Evolutionary conservation across 2,797 vertebrate species (phyloP), one percentile per base, ranked within the genome.

Genomic region (Furcifer pardalis): DNA sequence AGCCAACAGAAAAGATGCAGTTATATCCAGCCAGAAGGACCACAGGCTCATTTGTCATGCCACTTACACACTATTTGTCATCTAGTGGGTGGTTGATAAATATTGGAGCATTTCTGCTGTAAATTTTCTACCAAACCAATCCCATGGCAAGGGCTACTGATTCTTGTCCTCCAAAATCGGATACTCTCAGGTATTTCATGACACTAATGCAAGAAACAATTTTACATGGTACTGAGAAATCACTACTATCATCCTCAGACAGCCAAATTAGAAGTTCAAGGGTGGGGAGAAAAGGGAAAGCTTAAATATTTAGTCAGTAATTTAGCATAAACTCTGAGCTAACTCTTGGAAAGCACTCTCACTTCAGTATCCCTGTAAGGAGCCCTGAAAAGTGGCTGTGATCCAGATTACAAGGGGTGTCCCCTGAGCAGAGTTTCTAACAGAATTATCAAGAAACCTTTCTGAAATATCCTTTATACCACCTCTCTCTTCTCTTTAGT

Each of bases 281-380:
- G 77, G 30, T 56, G 19, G 52, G 13, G 19, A 27, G 88, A 86
- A 88, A 65, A 83, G 27, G 59, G 90, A 92, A 89, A 56, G 79
- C 85, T 94, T 95, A 91, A 95, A 95, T 96, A 95, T 94, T 96
- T 95, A 90, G 95, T 94, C 86, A 90, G 88, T 7, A 68, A 71
- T 77, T 91, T 89, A 83, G 83, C 90, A 66, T 87, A 90, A 92
- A 65, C 85, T 93, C 82, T 88, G 8, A 86, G 90, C 69, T 42
- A 82, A 81, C 17, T 87, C 82, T 93, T 87, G 90, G 92, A 92
- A 94, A 93, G 88, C 82, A 46, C 68, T 72, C 19, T 90, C 83
- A 73, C 71, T 88, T 90, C 86, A 78, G 82, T 82, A 87, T 92
- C 91, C 91, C 90, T 49, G 1, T 91, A 92, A 89, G 86, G 77